A percentile compares a stretch with the other conserved stretches of the same genome.
Conservation (phyloP, 2,888 invertebrate genomes). For the Lasioglossum zephyrum region DNA sequence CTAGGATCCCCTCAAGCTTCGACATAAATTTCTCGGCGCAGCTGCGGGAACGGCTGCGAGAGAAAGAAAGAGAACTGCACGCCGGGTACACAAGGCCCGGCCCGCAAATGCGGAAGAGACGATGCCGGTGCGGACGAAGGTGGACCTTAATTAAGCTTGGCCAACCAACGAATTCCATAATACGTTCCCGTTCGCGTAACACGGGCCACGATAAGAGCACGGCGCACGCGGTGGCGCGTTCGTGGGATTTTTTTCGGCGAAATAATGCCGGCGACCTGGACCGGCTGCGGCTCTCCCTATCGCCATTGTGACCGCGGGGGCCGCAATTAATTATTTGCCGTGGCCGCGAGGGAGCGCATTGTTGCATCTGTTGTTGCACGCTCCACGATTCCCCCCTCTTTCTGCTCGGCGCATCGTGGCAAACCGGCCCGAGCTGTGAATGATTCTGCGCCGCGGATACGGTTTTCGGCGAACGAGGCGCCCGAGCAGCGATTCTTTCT, state of each 20-base stretch:
- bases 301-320: slow-evolving; percentile 77
- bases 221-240: slow-evolving; percentile 55
- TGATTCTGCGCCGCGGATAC: slow-evolving; percentile 34
- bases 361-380: slow-evolving; percentile 76
- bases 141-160: slow-evolving; percentile 69
- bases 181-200: slow-evolving; percentile 70
- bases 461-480: slow-evolving; percentile 34
- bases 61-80: neutral
- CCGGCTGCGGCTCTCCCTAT: slow-evolving; percentile 47
- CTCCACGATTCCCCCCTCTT: slow-evolving; percentile 28
- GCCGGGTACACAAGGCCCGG: neutral
- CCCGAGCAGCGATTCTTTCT: slow-evolving; percentile 27
- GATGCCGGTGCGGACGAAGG: slow-evolving; percentile 33
- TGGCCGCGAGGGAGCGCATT: slow-evolving; percentile 77
- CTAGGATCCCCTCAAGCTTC: slow-evolving; percentile 12
- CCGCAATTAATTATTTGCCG: slow-evolving; percentile 81
- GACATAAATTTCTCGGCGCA: slow-evolving; percentile 37
- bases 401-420: neutral
- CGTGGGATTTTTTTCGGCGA: slow-evolving; percentile 75
- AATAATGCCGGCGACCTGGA: slow-evolving; percentile 68
- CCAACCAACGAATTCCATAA: slow-evolving; percentile 68
- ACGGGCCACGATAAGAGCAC: slow-evolving; percentile 64
- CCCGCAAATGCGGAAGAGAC: slow-evolving; percentile 62
- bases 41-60: slow-evolving; percentile 33
- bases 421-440: slow-evolving; percentile 37